Base-by-base conservation (phyloP, 1,140 invertebrate species). In the Probaryconus sp. region DNA sequence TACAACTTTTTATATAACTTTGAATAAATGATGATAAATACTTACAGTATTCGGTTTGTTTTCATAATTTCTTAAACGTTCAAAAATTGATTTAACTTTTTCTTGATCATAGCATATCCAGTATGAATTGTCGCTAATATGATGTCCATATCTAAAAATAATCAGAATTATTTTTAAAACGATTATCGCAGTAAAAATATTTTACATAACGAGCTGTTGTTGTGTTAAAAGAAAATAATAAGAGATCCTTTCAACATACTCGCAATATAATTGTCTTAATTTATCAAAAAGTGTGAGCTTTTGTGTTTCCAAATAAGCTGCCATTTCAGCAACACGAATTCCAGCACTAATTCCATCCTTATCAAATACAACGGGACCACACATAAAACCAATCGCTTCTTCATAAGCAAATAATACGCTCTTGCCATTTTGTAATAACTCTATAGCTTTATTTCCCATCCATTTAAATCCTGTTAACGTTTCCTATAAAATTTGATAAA, bases 381-480 rank as follows among this genome's bases (percentile, higher is more conserved):
- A 95, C 97, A 99, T 99, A 84, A 96, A 99, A 6, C 97, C 97
- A 81, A 97, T 96, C 1, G 95, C 94, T 86, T 96, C 95, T 88
- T 99, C 98, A 87, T 94, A 99, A 0, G 97, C 97, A 88, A 99
- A 97, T 30, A 99, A 83, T 0, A 99, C 94, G 0, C 86, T 86
- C 79, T 96, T 94, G 2, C 90, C 91, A 37, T 91, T 79, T 48
- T 89, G 85, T 28, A 92, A 85, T 16, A 98, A 83, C n/a, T 97
- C 90, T 21, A 92, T 84, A 0, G 93, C 89, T 86, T 91, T 91
- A 83, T 99, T 99, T 81, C 96, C 98, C 95, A 99, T 99, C 97
- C 98, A 99, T 82, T 99, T 99, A 83, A 99, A 99, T 0, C 98
- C 95, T n/a, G 98, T 99, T 37, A 99, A 89, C 0, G 98, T 99